Evolutionary conservation across 2,888 invertebrate species (phyloP).

Genomic region (Acanthococcus lagerstroemiae): DNA sequence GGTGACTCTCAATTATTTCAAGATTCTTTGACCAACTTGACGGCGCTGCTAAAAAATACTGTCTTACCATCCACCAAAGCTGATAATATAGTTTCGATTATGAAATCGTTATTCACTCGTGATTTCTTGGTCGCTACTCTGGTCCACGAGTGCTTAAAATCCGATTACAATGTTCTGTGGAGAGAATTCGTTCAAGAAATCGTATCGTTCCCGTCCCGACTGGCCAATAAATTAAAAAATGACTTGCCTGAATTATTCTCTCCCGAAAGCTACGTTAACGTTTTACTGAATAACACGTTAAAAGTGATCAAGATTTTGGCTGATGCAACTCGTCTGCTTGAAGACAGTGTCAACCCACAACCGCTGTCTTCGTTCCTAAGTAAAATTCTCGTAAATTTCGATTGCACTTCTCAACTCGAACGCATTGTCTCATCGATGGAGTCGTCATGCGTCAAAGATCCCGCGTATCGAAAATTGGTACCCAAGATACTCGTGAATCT

Average conservation of each 20-base stretch:
- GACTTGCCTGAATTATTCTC: constrained; percentile 51
- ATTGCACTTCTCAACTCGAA: constrained; percentile 39
- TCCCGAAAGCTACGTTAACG: constrained; percentile 49
- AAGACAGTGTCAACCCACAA: constrained; percentile 39
- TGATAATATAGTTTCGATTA: constrained; percentile 21
- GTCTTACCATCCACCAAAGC: constrained; percentile 12
- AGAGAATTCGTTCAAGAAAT: constrained; percentile 52
- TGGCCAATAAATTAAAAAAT: constrained; percentile 56
- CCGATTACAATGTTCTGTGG: constrained; percentile 38
- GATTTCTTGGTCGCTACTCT: constrained; percentile 31
- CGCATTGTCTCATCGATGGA: constrained; percentile 49
- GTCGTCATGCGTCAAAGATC: constrained; percentile 43
- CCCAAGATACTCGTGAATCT: constrained; percentile 49
- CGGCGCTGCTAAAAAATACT: constrained; percentile 6
- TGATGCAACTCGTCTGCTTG: not conserved
- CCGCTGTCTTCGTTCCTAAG: constrained; percentile 40
- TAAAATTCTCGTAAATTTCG: constrained; percentile 29
- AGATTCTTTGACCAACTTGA: constrained; percentile 2
- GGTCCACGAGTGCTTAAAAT: constrained; percentile 24
- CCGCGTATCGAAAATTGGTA: constrained; percentile 37
- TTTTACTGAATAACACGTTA: constrained; percentile 52
- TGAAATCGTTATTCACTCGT: constrained; percentile 18
- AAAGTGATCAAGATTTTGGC: constrained; percentile 44
- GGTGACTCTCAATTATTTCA: constrained; percentile 25
- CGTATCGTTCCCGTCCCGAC: constrained; percentile 56